Percentiles rank a stretch among this genome's conserved stretches.
Evolutionary conservation across 2,797 vertebrate genomes (phyloP).

Genomic region (Cetoscarus ocellatus): DNA sequence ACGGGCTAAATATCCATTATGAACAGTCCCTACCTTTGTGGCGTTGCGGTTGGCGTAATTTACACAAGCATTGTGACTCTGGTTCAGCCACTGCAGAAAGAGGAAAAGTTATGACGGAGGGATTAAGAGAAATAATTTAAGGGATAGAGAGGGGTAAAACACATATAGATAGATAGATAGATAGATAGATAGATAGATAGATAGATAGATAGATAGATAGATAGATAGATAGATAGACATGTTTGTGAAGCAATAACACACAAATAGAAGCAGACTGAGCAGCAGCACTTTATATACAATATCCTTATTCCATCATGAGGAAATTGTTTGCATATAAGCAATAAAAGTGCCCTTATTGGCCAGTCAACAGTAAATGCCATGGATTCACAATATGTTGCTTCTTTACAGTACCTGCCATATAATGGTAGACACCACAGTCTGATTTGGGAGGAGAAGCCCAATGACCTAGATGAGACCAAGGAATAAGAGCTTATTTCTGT

Average conservation of each 20-base stretch:
- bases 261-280: conserved; percentile 11
- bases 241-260: too few relatives aligned
- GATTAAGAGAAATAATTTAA: not conserved
- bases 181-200: conserved; percentile 3
- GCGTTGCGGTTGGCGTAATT: conserved; percentile 98
- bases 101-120: conserved; percentile 6
- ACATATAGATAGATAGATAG: not conserved
- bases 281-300: conserved; percentile 16
- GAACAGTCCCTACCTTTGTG: conserved; percentile 85
- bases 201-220: conserved; percentile 5
- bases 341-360: conserved; percentile 12
- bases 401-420: conserved; percentile 94
- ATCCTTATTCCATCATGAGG: not conserved
- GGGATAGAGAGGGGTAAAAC: not conserved
- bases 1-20: too few relatives aligned
- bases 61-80: conserved; percentile 97
- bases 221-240: not conserved
- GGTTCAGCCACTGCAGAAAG: conserved; percentile 92
- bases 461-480: conserved; percentile 89
- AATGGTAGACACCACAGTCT: conserved; percentile 94
- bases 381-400: conserved; percentile 30
- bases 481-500: conserved; percentile 73
- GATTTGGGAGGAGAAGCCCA: conserved; percentile 96
- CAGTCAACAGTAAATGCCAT: conserved; percentile 54
- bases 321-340: conserved; percentile 11